Conservation (phyloP, 23 tunicate species). For the Ascidia mentula region DNA sequence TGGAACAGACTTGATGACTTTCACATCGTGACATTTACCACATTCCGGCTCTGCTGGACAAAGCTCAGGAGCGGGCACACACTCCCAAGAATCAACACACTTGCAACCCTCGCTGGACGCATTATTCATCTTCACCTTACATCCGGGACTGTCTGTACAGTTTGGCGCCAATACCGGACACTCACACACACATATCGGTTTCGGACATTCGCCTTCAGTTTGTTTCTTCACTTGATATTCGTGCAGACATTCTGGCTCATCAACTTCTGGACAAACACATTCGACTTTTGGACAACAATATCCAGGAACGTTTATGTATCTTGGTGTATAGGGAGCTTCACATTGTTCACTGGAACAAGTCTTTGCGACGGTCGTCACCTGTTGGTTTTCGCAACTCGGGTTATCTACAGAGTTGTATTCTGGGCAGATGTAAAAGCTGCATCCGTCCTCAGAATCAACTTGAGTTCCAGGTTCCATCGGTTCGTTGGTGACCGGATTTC, state of each 20-base stretch:
- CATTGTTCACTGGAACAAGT: conserved; percentile 16
- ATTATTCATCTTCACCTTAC: conserved; percentile 20
- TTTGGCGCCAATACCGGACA: conserved; percentile 20
- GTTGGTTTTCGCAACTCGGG: neutral
- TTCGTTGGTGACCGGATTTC: conserved; percentile 21
- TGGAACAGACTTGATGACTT: neutral
- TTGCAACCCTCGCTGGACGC: conserved; percentile 16
- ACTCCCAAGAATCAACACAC: conserved; percentile 11
- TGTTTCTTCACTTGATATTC: conserved; percentile 11
- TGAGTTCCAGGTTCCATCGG: conserved; percentile 19
- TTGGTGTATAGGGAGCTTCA: conserved; percentile 11
- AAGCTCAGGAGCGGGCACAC: conserved; percentile 24
- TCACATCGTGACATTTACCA: conserved; percentile 7
- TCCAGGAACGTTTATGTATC: conserved; percentile 5
- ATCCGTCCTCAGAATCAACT: conserved; percentile 28
- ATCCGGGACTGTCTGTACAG: conserved; percentile 41
- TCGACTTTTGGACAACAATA: conserved; percentile 34
- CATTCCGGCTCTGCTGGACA: conserved; percentile 30
- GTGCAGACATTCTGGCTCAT: conserved; percentile 1
- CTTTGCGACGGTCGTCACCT: conserved; percentile 1
- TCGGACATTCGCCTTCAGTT: conserved; percentile 38
- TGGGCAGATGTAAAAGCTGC: conserved; percentile 23
- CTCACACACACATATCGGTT: conserved; percentile 29
- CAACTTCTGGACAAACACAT: conserved; percentile 32
- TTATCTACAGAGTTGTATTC: neutral